Evolutionary conservation across 2,113 vertebrate species (phyloP).

Genomic region (Axis porcinus): DNA sequence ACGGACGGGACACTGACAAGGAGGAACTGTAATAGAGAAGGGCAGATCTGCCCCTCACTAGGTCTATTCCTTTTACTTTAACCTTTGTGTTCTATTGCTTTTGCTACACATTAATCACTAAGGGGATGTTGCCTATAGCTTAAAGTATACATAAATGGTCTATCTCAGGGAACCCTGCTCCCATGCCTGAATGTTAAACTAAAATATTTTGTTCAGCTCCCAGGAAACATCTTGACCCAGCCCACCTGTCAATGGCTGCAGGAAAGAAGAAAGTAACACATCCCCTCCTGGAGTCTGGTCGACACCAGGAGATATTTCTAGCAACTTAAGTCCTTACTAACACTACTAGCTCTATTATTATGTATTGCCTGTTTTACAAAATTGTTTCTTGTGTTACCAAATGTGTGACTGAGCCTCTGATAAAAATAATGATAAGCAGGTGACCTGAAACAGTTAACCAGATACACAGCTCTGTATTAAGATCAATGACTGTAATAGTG

Average conservation of each 20-base stretch:
- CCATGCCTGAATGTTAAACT: background rate
- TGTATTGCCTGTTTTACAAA: background rate
- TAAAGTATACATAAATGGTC: background rate
- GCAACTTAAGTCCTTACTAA: background rate
- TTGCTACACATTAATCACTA: background rate
- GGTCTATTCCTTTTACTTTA: accelerated
- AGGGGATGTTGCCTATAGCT: background rate
- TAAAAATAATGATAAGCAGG: background rate
- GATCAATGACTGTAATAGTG: accelerated
- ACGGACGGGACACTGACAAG: background rate
- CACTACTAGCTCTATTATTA: background rate
- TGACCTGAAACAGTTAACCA: background rate
- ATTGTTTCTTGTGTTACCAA: background rate
- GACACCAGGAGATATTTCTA: background rate
- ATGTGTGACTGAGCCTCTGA: background rate
- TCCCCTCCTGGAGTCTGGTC: background rate
- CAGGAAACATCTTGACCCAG: background rate
- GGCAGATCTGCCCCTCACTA: accelerated
- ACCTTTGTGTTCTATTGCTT: background rate
- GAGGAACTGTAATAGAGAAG: accelerated
- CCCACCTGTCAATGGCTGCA: background rate
- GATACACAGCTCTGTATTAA: background rate
- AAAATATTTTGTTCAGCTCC: background rate
- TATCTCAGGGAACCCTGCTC: background rate
- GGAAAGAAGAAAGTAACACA: background rate